Conservation (phyloP, 2,888 invertebrate genomes). For the Charanyca ferruginea region DNA sequence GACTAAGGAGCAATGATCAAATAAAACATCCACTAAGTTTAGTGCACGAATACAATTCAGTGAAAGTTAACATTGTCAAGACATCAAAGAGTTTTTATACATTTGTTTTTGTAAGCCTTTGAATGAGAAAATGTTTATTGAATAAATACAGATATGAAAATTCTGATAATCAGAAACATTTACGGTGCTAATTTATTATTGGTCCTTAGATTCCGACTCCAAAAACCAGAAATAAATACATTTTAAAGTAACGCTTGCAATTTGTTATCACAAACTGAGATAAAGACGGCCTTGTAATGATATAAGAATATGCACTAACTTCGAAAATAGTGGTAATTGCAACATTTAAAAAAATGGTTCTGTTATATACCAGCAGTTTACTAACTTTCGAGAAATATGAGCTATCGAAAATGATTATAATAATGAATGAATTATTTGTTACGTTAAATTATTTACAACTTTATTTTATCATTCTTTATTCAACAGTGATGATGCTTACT, state of each 20-base stretch:
- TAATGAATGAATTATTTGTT: not conserved
- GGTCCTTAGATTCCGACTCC: not conserved
- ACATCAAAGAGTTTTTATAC: slow-evolving; percentile 9
- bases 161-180: not conserved
- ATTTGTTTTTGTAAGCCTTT: slow-evolving; percentile 6
- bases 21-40: slow-evolving; percentile 48
- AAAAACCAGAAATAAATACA: not conserved
- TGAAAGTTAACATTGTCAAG: slow-evolving; percentile 19
- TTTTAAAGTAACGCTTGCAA: not conserved
- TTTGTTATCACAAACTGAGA: not conserved
- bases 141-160: no score
- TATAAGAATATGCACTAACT: no score
- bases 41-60: not conserved
- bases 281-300: no score
- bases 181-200: not conserved
- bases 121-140: not conserved
- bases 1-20: slow-evolving; percentile 40
- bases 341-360: no score
- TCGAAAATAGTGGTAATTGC: no score
- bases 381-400: not conserved
- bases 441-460: not conserved
- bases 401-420: not conserved
- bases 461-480: slow-evolving; percentile 1
- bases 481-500: slow-evolving; percentile 7
- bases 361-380: no score